phyloP scores from a whole-genome alignment of 2,797 vertebrate species.

The Aselliscus stoliczkanus region DNA sequence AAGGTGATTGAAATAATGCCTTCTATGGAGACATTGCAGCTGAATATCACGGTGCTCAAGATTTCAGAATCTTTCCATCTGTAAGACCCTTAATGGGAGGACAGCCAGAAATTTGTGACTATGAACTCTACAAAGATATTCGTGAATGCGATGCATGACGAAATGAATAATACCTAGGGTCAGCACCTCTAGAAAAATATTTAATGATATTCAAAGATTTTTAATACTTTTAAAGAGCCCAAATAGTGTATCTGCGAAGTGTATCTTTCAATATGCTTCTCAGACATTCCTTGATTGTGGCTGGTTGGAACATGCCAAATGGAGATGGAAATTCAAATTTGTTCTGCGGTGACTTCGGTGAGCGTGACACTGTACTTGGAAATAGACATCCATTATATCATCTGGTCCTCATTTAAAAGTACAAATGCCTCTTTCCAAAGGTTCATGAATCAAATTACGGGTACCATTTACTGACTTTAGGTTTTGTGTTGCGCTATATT shows the following conservation, averaged over 20 bases:
- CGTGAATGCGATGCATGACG: not conserved
- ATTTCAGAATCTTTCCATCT: not conserved
- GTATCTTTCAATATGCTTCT: not conserved
- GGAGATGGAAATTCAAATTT: not conserved
- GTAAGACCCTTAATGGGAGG: not conserved
- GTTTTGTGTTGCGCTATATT: not conserved
- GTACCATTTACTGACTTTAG: not conserved
- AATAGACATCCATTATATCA: not conserved
- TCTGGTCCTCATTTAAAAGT: not conserved
- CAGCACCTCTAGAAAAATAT: not conserved
- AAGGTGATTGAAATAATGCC: not conserved
- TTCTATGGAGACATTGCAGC: not conserved
- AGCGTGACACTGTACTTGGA: not conserved
- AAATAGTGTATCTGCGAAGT: not conserved
- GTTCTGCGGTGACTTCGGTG: not conserved
- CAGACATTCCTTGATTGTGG: not conserved
- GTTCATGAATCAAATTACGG: not conserved
- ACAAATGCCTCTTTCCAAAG: not conserved
- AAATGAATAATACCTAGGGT: not conserved
- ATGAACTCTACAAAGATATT: not conserved
- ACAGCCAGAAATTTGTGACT: not conserved
- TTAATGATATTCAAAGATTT: not conserved
- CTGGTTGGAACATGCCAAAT: not conserved
- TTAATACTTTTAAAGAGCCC: not conserved
- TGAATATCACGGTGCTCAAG: not conserved